A percentile compares a stretch with the other conserved stretches of the same genome.
These are phyloP conservation scores for Leistus spinibarbis DNA, from an alignment of 2,888 invertebrate species.

Conservation along the genomic window DNA sequence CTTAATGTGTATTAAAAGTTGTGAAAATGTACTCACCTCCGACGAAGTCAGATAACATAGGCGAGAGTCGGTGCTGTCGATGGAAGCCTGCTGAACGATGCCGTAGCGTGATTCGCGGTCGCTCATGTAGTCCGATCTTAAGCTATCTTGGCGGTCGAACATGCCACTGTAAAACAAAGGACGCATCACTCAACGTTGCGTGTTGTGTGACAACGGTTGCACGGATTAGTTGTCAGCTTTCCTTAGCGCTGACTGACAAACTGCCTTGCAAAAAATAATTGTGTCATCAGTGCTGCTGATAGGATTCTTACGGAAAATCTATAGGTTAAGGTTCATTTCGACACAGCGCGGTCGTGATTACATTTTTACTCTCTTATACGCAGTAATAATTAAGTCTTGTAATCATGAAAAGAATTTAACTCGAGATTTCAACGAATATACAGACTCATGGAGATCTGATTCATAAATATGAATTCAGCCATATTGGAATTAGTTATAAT, in stretches of 20 bases:
- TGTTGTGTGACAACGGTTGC: background rate
- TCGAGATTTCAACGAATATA: too few species aligned
- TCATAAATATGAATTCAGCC: too few species aligned
- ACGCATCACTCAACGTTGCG: constrained; percentile 15
- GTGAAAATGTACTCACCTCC: constrained; percentile 75
- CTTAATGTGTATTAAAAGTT: background rate
- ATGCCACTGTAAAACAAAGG: constrained; percentile 68
- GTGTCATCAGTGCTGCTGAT: background rate
- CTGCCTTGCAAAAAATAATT: background rate
- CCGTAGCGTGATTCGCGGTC: constrained; percentile 87
- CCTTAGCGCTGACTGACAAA: background rate
- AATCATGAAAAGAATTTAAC: too few species aligned
- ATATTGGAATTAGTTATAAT: too few species aligned
- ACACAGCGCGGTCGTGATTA: too few species aligned
- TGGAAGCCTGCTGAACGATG: constrained; percentile 91
- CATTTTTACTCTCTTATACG: too few species aligned
- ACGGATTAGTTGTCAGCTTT: background rate
- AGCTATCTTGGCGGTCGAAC: constrained; percentile 88
- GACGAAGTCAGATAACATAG: constrained; percentile 94
- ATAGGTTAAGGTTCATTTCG: background rate
- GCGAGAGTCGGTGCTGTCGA: constrained; percentile 92
- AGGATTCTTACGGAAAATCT: background rate
- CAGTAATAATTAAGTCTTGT: too few species aligned
- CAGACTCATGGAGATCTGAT: too few species aligned
- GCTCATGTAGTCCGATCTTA: constrained; percentile 88